These are phyloP conservation scores for Oryctes rhinoceros DNA, from an alignment of 1,140 invertebrate species.

Conservation along the genomic window DNA sequence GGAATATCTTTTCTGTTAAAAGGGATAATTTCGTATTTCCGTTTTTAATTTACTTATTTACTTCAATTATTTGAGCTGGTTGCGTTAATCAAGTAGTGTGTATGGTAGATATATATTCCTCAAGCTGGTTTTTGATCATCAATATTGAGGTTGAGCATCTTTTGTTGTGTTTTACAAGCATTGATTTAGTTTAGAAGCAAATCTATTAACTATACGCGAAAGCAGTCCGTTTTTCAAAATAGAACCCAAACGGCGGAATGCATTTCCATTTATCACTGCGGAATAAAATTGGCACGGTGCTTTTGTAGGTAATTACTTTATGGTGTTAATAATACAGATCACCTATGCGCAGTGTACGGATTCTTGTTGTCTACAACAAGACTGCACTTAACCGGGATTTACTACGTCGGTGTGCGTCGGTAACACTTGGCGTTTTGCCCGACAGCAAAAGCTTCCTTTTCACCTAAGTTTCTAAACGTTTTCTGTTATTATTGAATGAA, in stretches of 20 bases:
- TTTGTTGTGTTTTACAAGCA: no score
- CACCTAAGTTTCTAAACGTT: conserved; percentile 10
- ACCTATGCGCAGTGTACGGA: conserved; percentile 14
- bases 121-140: no score
- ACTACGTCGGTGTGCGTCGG: conserved; percentile 20
- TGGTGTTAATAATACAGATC: conserved; percentile 36
- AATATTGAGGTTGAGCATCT: no score
- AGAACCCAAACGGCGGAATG: conserved; percentile 8
- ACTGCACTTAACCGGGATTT: conserved; percentile 33
- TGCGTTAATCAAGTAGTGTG: no score
- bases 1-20: no score
- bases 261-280: conserved; percentile 8
- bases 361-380: conserved; percentile 32
- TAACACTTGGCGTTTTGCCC: conserved; percentile 17
- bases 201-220: neutral
- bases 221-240: neutral
- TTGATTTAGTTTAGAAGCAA: no score
- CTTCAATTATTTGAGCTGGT: no score
- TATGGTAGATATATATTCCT: no score
- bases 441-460: conserved; percentile 3
- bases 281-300: conserved; percentile 30
- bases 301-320: conserved; percentile 34
- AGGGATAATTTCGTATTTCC: no score
- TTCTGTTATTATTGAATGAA: neutral
- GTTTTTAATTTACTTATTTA: no score